phyloP scores from a whole-genome alignment of 2,888 invertebrate species.

The Ganaspis brasiliensis region DNA sequence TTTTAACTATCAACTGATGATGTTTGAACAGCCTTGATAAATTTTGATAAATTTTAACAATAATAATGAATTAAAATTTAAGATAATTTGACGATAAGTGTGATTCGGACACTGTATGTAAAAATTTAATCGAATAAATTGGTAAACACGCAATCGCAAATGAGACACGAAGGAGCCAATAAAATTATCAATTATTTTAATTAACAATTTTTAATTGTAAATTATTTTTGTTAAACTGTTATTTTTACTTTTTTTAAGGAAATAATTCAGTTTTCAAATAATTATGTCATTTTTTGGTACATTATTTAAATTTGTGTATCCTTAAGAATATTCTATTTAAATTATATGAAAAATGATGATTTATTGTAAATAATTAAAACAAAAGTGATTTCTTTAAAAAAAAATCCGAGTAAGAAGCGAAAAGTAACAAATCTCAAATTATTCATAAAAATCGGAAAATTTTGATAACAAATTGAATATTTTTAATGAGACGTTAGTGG shows the following conservation, averaged over 20 bases:
- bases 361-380: no score
- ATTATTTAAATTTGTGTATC: no score
- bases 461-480: slow-evolving; percentile 45
- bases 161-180: background rate
- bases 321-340: no score
- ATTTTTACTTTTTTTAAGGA: background rate
- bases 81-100: slow-evolving; percentile 28
- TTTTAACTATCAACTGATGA: background rate
- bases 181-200: background rate
- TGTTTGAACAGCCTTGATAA: background rate
- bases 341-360: no score
- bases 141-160: slow-evolving; percentile 29
- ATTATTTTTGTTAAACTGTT: background rate
- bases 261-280: background rate
- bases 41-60: slow-evolving; percentile 17
- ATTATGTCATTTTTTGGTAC: no score
- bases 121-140: slow-evolving; percentile 22
- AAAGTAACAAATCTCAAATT: no score
- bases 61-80: slow-evolving; percentile 32
- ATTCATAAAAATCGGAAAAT: background rate
- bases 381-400: no score
- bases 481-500: slow-evolving; percentile 45
- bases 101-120: slow-evolving; percentile 4
- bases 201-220: background rate
- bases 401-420: no score